These are phyloP conservation scores for Sinodicranocentrus sp. DNA, from an alignment of 2,888 invertebrate species.

Conservation along the genomic window DNA sequence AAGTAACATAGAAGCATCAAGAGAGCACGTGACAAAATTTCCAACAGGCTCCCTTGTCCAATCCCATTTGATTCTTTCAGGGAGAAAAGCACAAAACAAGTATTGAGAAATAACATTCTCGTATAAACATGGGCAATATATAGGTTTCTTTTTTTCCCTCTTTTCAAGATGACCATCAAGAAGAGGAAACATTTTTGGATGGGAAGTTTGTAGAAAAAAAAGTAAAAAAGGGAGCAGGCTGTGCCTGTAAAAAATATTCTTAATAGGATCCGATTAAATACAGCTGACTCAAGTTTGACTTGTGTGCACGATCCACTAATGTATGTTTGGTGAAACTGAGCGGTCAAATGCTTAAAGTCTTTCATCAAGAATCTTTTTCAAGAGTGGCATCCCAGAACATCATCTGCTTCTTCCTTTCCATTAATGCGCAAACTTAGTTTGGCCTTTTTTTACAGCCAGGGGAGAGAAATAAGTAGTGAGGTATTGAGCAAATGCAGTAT, in stretches of 20 bases:
- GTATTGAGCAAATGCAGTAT: too few relatives aligned
- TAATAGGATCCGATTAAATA: constrained; percentile 65
- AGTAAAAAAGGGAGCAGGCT: constrained; percentile 17
- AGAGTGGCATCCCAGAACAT: constrained; percentile 21
- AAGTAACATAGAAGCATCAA: constrained; percentile 68
- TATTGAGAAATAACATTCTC: not conserved
- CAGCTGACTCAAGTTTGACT: constrained; percentile 60
- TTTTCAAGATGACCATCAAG: constrained; percentile 34
- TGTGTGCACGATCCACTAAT: constrained; percentile 15
- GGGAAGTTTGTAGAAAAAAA: not conserved
- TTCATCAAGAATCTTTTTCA: not conserved
- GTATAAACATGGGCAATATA: constrained; percentile 29
- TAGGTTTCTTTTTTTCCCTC: not conserved
- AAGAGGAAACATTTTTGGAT: not conserved
- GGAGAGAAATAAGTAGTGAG: too few relatives aligned
- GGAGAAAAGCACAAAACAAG: not conserved
- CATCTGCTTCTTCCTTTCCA: constrained; percentile 40
- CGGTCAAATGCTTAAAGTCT: constrained; percentile 7
- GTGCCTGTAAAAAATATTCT: constrained; percentile 44
- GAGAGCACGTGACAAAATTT: constrained; percentile 67
- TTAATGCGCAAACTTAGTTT: constrained; percentile 52
- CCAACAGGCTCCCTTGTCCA: constrained; percentile 47
- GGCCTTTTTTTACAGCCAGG: too few relatives aligned
- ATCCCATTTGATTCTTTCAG: constrained; percentile 37
- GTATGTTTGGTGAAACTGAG: not conserved